Base-by-base conservation (phyloP, 2,888 invertebrate genomes). In the Tenthredo mesomela region DNA sequence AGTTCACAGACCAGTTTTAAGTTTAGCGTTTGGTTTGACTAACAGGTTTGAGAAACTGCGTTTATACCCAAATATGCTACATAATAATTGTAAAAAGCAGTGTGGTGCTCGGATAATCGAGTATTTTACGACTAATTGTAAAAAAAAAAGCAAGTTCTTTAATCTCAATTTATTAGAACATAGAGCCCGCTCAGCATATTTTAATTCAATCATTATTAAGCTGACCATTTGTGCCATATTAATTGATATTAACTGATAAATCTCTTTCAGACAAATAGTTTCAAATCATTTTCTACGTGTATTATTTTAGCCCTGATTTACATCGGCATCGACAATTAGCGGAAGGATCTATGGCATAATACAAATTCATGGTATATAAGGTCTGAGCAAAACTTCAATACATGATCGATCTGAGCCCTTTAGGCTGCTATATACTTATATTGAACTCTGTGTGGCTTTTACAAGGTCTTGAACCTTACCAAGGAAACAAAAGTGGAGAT, bases 171-270 rank as follows among this genome's bases (percentile, higher is more conserved):
- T 47, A 21, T 84, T 47, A 65, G 21, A 37, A 47, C 25, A 61
- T 61, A 15, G 3, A 65, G 54, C 67, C 67, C n/a, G 61, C 71
- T 70, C 58, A 85, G 71, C 82, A 82, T 71, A 65, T 43, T 75
- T 47, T 40, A 82, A 50, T 82, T 84, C 54, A 85, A 87, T 88
- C 78, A 88, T 88, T 89, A 89, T 88, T 87, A 88, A 88, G 89
- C 87, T 91, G 89, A 91, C 91, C 90, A 88, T 89, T 91, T 89
- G 91, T 91, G 91, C 90, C 90, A 90, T 90, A 90, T 88, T 87
- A 89, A 88, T 80, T 61, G 43, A 61, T 61, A 80, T 80, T 43
- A 40, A 86, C 85, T 85, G n/a, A n/a, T 86, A 87, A 87, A 50
- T 83, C 85, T 86, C 87, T 87, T 67, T 85, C 82, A 40, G 86